phyloP scores from a whole-genome alignment of 2,888 invertebrate genomes.

The Arrhopalites spinosus region DNA sequence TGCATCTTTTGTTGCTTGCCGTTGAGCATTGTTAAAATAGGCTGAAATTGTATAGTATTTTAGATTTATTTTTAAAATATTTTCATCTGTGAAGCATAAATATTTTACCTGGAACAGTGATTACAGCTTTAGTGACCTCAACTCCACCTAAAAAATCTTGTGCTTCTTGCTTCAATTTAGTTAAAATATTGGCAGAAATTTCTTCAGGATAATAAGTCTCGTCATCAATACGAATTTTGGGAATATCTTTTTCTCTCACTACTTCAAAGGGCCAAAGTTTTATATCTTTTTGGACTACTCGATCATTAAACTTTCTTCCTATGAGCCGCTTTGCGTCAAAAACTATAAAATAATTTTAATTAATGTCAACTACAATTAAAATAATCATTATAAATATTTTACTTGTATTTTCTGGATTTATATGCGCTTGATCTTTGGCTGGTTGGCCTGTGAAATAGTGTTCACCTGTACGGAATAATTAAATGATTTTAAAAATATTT shows the following conservation, averaged over 20 bases:
- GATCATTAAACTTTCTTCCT: slow-evolving; percentile 78
- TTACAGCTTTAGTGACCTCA: slow-evolving; percentile 19
- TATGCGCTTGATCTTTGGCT: neutral
- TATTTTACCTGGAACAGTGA: slow-evolving; percentile 38
- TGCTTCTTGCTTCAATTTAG: slow-evolving; percentile 24
- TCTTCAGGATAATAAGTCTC: slow-evolving; percentile 55
- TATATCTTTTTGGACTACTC: slow-evolving; percentile 77
- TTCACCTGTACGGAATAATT: too few species aligned
- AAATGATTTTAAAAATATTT: too few species aligned
- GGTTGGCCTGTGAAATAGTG: neutral
- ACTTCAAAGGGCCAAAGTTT: slow-evolving; percentile 84
- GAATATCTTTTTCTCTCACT: slow-evolving; percentile 60
- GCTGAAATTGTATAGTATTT: too few species aligned
- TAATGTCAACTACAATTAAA: too few species aligned
- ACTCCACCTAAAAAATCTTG: slow-evolving; percentile 15
- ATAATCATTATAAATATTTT: too few species aligned
- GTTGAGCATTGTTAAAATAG: too few species aligned
- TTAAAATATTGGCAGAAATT: slow-evolving; percentile 29
- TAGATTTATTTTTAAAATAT: too few species aligned
- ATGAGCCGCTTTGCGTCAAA: slow-evolving; percentile 84
- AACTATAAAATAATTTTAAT: slow-evolving; percentile 63
- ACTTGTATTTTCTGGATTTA: neutral
- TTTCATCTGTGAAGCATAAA: too few species aligned
- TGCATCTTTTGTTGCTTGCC: slow-evolving; percentile 76
- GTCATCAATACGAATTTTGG: slow-evolving; percentile 13